These are phyloP conservation scores for Megaceryle torquata DNA, from an alignment of 2,113 vertebrate genomes.

Conservation along the genomic window DNA sequence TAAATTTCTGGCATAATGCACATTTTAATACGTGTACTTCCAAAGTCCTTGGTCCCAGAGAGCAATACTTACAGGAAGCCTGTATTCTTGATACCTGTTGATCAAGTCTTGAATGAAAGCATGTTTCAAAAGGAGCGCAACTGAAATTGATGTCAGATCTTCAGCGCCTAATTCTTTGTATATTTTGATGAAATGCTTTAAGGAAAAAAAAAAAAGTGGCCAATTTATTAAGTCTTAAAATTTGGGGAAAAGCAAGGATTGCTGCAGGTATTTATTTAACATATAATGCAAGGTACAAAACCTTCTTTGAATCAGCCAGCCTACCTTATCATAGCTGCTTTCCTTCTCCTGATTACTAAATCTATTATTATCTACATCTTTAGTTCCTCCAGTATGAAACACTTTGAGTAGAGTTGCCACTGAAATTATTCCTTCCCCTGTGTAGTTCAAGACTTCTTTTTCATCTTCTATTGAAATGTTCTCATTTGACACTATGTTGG, in stretches of 20 bases:
- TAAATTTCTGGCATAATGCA: not conserved
- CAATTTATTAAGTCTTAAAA: not conserved
- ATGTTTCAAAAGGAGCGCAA: slow-evolving; percentile 80
- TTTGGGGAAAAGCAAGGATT: not conserved
- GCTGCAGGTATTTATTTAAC: not conserved
- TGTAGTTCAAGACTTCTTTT: not conserved
- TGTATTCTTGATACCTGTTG: slow-evolving; percentile 71
- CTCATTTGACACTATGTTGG: not conserved
- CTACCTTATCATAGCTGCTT: slow-evolving; percentile 75
- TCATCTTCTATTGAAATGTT: not conserved
- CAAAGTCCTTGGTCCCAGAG: not conserved
- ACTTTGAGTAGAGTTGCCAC: slow-evolving; percentile 76
- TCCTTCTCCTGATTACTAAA: slow-evolving; percentile 43
- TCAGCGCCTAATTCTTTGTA: slow-evolving; percentile 78
- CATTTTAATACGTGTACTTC: not conserved
- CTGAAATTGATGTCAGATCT: slow-evolving; percentile 68
- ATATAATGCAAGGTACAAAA: not conserved
- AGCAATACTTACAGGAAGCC: slow-evolving; percentile 80
- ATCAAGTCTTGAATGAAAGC: slow-evolving; percentile 80
- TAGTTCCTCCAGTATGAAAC: slow-evolving; percentile 65
- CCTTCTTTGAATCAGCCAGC: not conserved
- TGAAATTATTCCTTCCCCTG: slow-evolving; percentile 68
- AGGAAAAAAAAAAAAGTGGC: not conserved
- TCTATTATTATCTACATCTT: slow-evolving; percentile 35
- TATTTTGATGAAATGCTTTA: slow-evolving; percentile 72